Conservation (phyloP, 2,113 vertebrate genomes). For the Symphodus melops region DNA sequence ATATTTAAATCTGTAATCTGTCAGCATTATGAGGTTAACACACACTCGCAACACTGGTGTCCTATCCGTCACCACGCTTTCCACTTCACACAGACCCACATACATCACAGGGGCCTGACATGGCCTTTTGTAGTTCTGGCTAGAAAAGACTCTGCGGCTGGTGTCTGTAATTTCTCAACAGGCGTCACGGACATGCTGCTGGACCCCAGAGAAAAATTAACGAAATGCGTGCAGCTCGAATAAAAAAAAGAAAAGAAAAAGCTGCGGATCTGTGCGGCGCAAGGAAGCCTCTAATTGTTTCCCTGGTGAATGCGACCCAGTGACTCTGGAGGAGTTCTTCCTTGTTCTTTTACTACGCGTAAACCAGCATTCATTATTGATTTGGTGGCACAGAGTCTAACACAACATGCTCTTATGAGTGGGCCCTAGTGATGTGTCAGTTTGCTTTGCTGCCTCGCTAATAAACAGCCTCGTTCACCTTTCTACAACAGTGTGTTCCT, state of each 20-base stretch:
- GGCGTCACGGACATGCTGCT: constrained; percentile 53
- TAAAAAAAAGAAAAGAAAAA: constrained; percentile 36
- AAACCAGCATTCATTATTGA: constrained; percentile 78
- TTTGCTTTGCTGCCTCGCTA: constrained; percentile 32
- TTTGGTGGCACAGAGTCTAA: constrained; percentile 62
- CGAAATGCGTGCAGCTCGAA: constrained; percentile 37
- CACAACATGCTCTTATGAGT: constrained; percentile 52
- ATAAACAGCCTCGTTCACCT: constrained; percentile 36
- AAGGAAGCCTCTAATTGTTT: constrained; percentile 78
- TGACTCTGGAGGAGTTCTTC: constrained; percentile 70
- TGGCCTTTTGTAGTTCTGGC: constrained; percentile 68
- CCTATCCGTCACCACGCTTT: constrained; percentile 75
- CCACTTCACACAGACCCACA: constrained; percentile 62
- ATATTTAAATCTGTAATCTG: constrained; percentile 86
- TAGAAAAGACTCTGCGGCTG: constrained; percentile 65
- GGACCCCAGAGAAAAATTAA: constrained; percentile 74
- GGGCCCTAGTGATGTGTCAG: constrained; percentile 44
- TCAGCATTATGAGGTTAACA: constrained; percentile 80
- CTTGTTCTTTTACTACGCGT: constrained; percentile 69
- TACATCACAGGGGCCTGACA: constrained; percentile 70
- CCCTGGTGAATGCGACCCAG: constrained; percentile 76
- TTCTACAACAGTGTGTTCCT: constrained; percentile 43
- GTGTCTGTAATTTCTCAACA: constrained; percentile 76
- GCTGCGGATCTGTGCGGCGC: constrained; percentile 44
- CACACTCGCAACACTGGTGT: constrained; percentile 64